Base-by-base conservation (phyloP, 1,140 invertebrate genomes). In the Metopolophium dirhodum region DNA sequence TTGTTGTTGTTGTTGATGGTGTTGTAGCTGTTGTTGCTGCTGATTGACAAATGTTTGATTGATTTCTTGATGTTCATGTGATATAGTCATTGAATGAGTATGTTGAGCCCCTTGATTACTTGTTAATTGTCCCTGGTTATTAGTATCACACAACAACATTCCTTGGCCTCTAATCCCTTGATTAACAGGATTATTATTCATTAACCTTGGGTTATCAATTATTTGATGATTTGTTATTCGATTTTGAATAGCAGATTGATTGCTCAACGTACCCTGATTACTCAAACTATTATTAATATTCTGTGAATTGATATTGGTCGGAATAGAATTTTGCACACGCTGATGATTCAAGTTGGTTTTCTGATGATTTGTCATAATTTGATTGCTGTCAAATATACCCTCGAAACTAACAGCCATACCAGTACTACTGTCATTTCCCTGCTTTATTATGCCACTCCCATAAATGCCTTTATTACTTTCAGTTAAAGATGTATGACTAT, bases 301-400 rank as follows among this genome's bases (percentile, higher is more conserved):
- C 30, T 85, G 91, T n/a, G 22, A n/a, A 35, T 26, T 83, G 11
- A 93, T 93, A 57, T 93, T 93, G 1, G 82, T 51, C 22, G 54
- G 49, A 51, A 93, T 86, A 41, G 91, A 41, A 41, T 92, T 92
- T 92, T 83, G 45, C 7, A 49, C 30, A 30, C 8, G 35, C 54
- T 94, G 93, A 93, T 94, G 83, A 94, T 90, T 88, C 45, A 93
- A 30, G 30, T 82, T 93, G 77, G 82, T 23, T 93, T 94, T 49
- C 41, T 91, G 89, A 26, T 77, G 86, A 37, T 45, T 85, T 57
- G n/a, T 23, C 26, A 86, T 68, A 8, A 94, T 54, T 93, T 68
- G 57, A 89, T 91, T 93, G 18, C n/a, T 54, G 41, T 90, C 89
- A 88, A 94, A 94, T 41, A 83, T 68, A 35, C 77, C 82, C 2